Conservation (phyloP, 2,797 vertebrate species). For the Myotis vivesi region DNA sequence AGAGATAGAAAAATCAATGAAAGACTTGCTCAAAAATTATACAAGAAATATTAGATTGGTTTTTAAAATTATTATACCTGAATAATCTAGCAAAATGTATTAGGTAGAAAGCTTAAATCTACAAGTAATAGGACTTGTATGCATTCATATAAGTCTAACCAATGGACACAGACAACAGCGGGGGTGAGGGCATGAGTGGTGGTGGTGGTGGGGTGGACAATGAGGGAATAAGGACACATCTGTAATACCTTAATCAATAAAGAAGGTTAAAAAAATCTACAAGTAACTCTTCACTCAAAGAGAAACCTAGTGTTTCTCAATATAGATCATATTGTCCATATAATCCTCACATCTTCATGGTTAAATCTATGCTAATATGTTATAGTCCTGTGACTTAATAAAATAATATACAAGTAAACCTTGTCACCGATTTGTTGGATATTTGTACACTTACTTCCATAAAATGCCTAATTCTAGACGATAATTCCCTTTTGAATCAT, state of each 20-base stretch:
- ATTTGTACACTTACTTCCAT: background rate
- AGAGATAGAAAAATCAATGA: constrained; percentile 76
- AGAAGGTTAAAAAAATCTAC: background rate
- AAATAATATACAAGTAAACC: background rate
- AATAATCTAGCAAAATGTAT: constrained; percentile 58
- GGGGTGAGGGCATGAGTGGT: too few species aligned
- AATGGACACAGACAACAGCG: too few species aligned
- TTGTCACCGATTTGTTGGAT: background rate
- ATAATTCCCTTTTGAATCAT: background rate
- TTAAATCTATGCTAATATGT: background rate
- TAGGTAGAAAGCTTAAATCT: background rate
- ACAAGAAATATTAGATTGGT: constrained; percentile 76
- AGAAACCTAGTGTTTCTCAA: background rate
- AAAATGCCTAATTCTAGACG: background rate
- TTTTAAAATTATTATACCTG: constrained; percentile 58
- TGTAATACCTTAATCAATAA: too few species aligned
- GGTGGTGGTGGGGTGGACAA: too few species aligned
- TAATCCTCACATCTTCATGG: background rate
- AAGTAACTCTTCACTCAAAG: background rate
- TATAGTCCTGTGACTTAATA: background rate
- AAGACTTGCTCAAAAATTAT: constrained; percentile 71
- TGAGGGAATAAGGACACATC: too few species aligned
- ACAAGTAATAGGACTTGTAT: too few species aligned
- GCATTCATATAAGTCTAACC: too few species aligned
- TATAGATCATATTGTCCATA: background rate